A percentile compares a stretch with the other conserved stretches of the same genome.
These are phyloP conservation scores for Ploceus nigricollis DNA, from an alignment of 2,113 vertebrate genomes.

Conservation along the genomic window DNA sequence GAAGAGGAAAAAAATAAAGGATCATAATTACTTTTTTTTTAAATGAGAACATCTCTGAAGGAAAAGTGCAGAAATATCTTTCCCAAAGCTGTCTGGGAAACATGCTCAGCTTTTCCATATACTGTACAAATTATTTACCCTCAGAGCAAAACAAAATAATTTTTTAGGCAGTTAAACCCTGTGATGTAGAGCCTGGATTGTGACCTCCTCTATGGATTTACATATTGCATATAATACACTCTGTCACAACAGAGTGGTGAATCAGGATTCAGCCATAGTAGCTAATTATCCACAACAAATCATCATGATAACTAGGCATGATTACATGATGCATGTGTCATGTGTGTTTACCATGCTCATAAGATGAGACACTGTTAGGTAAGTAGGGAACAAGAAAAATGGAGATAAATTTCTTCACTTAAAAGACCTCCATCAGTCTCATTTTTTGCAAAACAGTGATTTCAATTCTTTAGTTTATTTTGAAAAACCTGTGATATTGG, in stretches of 20 bases:
- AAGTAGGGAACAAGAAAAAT: not conserved
- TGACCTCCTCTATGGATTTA: not conserved
- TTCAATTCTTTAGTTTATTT: not conserved
- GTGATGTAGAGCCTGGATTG: not conserved
- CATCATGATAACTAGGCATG: not conserved
- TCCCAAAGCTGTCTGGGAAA: not conserved
- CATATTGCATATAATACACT: not conserved
- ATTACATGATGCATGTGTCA: not conserved
- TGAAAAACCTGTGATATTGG: not conserved
- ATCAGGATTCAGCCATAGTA: not conserved
- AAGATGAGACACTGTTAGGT: not conserved
- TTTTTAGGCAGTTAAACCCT: not conserved
- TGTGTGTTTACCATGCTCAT: not conserved
- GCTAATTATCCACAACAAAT: not conserved
- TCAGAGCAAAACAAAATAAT: not conserved
- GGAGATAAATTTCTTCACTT: not conserved
- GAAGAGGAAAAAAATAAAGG: not conserved
- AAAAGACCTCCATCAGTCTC: not conserved
- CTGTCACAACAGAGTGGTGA: not conserved
- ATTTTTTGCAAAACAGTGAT: not conserved
- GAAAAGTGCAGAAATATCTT: not conserved
- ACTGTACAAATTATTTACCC: not conserved
- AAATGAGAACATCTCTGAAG: not conserved
- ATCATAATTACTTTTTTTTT: not conserved
- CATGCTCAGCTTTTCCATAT: not conserved